phyloP scores from a whole-genome alignment of 2,888 invertebrate genomes.

The Tuta absoluta region DNA sequence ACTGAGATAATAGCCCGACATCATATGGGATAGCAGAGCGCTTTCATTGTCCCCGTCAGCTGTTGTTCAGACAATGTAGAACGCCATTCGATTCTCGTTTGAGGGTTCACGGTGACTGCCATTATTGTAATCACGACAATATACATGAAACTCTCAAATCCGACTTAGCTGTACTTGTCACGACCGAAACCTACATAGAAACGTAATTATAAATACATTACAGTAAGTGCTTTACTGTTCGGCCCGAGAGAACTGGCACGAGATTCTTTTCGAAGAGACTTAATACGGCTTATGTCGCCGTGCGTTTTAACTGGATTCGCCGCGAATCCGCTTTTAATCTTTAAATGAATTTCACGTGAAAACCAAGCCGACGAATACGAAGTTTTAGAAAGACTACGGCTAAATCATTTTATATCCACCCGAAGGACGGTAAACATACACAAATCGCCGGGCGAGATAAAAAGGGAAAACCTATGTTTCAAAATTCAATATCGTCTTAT shows the following conservation, averaged over 20 bases:
- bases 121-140: slow-evolving; percentile 55
- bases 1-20: slow-evolving; percentile 51
- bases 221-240: slow-evolving; percentile 65
- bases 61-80: slow-evolving; percentile 37
- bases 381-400: slow-evolving; percentile 59
- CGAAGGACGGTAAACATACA: slow-evolving; percentile 53
- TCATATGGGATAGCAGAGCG: slow-evolving; percentile 43
- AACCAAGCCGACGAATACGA: slow-evolving; percentile 52
- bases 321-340: slow-evolving; percentile 35
- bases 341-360: slow-evolving; percentile 43
- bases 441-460: slow-evolving; percentile 56
- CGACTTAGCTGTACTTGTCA: slow-evolving; percentile 44
- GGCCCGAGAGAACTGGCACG: slow-evolving; percentile 52
- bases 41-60: slow-evolving; percentile 46
- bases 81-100: slow-evolving; percentile 52
- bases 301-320: slow-evolving; percentile 7
- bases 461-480: slow-evolving; percentile 68
- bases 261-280: slow-evolving; percentile 50
- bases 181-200: slow-evolving; percentile 64
- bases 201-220: slow-evolving; percentile 79
- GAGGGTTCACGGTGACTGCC: slow-evolving; percentile 51
- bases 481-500: slow-evolving; percentile 73
- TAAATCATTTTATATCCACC: slow-evolving; percentile 56
- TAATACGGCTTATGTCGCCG: slow-evolving; percentile 44
- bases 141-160: slow-evolving; percentile 46